Conservation (phyloP, 2,888 invertebrate genomes). For the Desoria tigrina region DNA sequence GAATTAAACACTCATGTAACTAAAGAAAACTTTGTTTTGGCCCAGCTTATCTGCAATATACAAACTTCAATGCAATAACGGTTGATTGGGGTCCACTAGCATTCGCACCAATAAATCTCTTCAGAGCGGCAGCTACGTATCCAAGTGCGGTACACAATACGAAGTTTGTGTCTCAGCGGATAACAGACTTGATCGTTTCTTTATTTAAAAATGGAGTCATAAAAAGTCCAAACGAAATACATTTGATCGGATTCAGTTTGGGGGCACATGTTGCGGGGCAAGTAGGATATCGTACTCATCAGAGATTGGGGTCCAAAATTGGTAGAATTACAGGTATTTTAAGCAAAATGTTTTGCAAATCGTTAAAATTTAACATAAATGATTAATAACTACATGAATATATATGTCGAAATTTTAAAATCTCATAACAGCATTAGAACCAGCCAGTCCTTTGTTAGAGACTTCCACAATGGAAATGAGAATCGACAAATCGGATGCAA, state of each 20-base stretch:
- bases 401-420: no score
- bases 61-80: slow-evolving; percentile 65
- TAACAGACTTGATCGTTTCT: slow-evolving; percentile 33
- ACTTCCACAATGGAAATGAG: slow-evolving; percentile 50
- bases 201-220: slow-evolving; percentile 31
- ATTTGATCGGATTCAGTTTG: slow-evolving; percentile 38
- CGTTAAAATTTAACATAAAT: no score
- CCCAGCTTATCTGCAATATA: slow-evolving; percentile 62
- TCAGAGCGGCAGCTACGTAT: slow-evolving; percentile 38
- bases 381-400: no score
- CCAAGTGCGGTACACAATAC: slow-evolving; percentile 45
- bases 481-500: slow-evolving; percentile 55
- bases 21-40: slow-evolving; percentile 14
- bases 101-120: slow-evolving; percentile 4
- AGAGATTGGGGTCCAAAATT: slow-evolving; percentile 11
- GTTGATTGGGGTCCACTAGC: slow-evolving; percentile 62
- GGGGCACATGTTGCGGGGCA: slow-evolving; percentile 41
- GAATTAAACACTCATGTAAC: background rate
- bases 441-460: slow-evolving; percentile 55
- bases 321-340: slow-evolving; percentile 33
- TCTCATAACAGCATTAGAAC: slow-evolving; percentile 56
- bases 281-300: slow-evolving; percentile 24
- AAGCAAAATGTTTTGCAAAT: background rate
- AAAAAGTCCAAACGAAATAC: slow-evolving; percentile 27
- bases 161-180: slow-evolving; percentile 30